Base-by-base conservation (phyloP, 2,113 vertebrate genomes). In the Leucopsar rothschildi region DNA sequence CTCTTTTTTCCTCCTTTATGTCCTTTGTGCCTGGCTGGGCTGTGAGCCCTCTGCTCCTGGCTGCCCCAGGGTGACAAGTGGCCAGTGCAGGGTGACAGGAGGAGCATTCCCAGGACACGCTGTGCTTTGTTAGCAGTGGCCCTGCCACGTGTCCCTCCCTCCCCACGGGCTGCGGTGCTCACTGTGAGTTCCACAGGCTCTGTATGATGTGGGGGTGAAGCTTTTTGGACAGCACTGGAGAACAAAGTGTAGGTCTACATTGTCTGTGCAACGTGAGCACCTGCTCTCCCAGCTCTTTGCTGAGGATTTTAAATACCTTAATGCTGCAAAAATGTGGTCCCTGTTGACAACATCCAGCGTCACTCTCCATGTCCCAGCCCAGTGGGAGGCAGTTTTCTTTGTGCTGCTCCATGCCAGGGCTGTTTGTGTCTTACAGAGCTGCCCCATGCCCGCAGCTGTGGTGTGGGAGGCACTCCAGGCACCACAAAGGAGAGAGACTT, bases 131-230 rank as follows among this genome's bases (percentile, higher is more conserved):
- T 4, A 50, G 53, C 0, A 3, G 6, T 60, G 88, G 27, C 53
- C 59, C 29, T 87, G 88, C 72, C 78, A 16, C 0, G 1, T 16
- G 73, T 44, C 35, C 56, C 68, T 52, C 55, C 39, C 31, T 52
- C 55, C 39, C 31, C 2, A 4, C 0, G 12, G 49, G 22, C 83
- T n/a, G 57, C 0, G 0, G 24, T 3, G 61, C 44, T 59, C 0
- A 0, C 64, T 42, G 39, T 9, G 79, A 82, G 75, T 47, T 11
- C 1, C 59, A 19, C 4, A 1, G 63, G 45, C 10, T 2, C 64
- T 4, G 49, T 23, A 44, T 9, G 18, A 31, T 14, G 33, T 0
- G 1, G 31, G 24, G 25, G 8, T 35, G 80, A 83, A 24, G 66
- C 10, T 86, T 63, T 82, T 42, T 25, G 49, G 37, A 4, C 33